Evolutionary conservation across 2,797 vertebrate species (phyloP), one percentile per base, ranked within the genome.

Genomic region (Cetoscarus ocellatus): DNA sequence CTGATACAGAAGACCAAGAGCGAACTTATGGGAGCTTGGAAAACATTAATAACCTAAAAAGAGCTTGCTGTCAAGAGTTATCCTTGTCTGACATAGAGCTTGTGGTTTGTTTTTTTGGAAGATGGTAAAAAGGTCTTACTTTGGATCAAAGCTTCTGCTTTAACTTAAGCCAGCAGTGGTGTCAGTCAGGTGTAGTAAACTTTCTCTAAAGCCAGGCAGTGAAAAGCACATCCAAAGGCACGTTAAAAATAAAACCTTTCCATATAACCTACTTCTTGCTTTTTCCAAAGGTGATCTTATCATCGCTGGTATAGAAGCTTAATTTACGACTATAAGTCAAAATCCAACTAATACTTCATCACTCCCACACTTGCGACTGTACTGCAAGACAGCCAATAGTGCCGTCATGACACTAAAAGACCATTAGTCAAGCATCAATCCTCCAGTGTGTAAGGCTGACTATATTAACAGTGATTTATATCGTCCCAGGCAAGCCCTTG

Each of bases 401-500:
- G 56, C 34, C 11, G 39, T 57, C 47, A 58, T 58, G 50, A 69
- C 49, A 57, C 57, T 58, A 27, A 10, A 61, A 73, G 54, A 27
- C 34, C 18, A 51, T 67, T 66, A 59, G 11, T 36, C 55, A 68
- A 43, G 45, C 62, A 73, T 66, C 59, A 60, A 39, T 38, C 77
- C 62, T 76, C 13, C 35, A 19, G 34, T 36, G 59, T 67, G 18
- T 6, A 48, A 54, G 35, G 63, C 17, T 65, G 27, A 72, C 39
- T 67, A 58, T 39, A 71, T 70, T 63, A 70, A 61, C 5, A 0
- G 14, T 70, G 70, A 84, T 75, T 78, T 66, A 78, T 68, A 13
- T 34, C 43, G 50, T 51, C 18, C 5, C 36, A 12, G 6, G 60
- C 43, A 35, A 12, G 34, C 12, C 19, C 19, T 11, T 6, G 13